Percentiles rank a stretch among this genome's conserved stretches.
These are phyloP conservation scores for Carcinoscorpius rotundicauda DNA, from an alignment of 1,140 invertebrate genomes.

Conservation along the genomic window DNA sequence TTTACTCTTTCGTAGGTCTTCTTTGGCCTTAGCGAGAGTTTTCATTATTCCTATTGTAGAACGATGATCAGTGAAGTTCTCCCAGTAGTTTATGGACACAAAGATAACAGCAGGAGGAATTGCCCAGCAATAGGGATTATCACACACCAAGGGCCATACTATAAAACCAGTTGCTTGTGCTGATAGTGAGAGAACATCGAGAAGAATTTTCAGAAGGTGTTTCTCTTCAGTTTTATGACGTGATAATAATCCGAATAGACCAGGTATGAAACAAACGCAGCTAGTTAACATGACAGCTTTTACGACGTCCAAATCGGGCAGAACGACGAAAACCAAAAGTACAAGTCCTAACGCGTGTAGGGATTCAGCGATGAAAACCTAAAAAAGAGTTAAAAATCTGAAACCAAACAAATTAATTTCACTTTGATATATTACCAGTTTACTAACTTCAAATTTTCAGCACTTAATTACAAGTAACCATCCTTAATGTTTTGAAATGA, in stretches of 20 bases:
- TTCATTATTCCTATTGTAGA: constrained; percentile 50
- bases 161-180: constrained; percentile 67
- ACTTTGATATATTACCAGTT: no score
- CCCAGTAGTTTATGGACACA: constrained; percentile 88
- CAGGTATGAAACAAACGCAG: constrained; percentile 30
- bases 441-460: no score
- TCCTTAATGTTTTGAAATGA: no score
- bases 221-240: constrained; percentile 7
- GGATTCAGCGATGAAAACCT: constrained; percentile 30
- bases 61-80: constrained; percentile 78
- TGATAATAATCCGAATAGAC: constrained; percentile 25
- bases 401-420: no score
- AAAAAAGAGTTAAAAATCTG: background rate
- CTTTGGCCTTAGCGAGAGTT: constrained; percentile 60
- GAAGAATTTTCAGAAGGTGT: constrained; percentile 10
- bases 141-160: constrained; percentile 53
- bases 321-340: constrained; percentile 31
- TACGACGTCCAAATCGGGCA: constrained; percentile 32
- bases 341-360: constrained; percentile 32
- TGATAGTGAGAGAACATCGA: constrained; percentile 28
- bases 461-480: no score
- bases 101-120: constrained; percentile 68
- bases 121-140: constrained; percentile 54
- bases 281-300: constrained; percentile 29
- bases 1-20: constrained; percentile 58